Conservation (phyloP, 2,888 invertebrate genomes). For the Rhagophthalmus giganteus region DNA sequence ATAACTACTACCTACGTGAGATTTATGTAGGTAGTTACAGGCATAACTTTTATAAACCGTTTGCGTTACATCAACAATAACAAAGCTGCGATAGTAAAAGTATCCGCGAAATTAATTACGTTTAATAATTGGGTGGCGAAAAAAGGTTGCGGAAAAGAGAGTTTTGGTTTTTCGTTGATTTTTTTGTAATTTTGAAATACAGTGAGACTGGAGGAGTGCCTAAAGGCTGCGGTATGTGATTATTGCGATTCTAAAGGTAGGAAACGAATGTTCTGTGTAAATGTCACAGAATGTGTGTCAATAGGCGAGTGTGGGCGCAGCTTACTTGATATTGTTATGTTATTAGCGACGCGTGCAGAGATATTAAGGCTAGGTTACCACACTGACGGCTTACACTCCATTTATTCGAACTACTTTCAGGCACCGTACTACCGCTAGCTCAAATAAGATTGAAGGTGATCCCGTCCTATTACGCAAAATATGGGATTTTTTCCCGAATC, state of each 20-base stretch:
- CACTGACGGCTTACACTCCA: no score
- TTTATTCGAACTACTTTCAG: background rate
- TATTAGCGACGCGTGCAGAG: no score
- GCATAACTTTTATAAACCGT: background rate
- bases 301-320: conserved; percentile 46
- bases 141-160: background rate
- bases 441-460: background rate
- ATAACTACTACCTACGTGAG: no score
- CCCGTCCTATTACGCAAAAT: no score
- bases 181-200: background rate
- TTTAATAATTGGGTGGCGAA: background rate
- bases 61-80: background rate
- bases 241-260: conserved; percentile 26
- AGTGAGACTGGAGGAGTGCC: background rate
- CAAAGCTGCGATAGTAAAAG: no score
- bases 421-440: background rate
- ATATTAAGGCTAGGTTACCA: no score
- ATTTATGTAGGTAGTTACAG: no score
- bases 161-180: no score
- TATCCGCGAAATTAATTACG: background rate
- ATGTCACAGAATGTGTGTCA: conserved; percentile 46
- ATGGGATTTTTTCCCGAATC: no score
- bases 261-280: conserved; percentile 41
- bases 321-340: conserved; percentile 37
- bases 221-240: background rate